Base-by-base conservation (phyloP, 2,888 invertebrate species). In the Gnatocerus cornutus region DNA sequence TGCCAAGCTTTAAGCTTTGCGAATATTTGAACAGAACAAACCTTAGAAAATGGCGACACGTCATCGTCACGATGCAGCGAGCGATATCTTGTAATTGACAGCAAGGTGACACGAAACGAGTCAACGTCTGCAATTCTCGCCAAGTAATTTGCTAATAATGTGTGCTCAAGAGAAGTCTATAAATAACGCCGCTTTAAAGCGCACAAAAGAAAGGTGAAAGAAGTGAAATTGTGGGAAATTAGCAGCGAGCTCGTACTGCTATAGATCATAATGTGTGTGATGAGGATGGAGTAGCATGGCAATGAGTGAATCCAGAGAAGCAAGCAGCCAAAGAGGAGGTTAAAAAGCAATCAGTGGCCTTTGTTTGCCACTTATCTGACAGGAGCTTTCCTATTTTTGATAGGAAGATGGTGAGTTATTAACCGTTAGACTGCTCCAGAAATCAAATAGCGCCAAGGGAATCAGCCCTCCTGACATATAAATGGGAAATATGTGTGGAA, bases 351-450 rank as follows among this genome's bases (percentile, higher is more conserved):
- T 74, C 74, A 71, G 66, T 46, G 65, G 65, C 72, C 67, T 73
- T 74, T 74, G 71, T 73, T 74, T 72, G 73, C 72, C 72, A 72
- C 73, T 74, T 74, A 73, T 73, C 73, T 71, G 71, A 68, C 69
- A 69, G 70, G 58, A 65, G 68, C 63, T 69, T 68, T 71, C 65
- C 68, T 68, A 56, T 71, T 68, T 65, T 71, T 61, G 59, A 53
- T 63, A 55, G 53, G 46, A 48, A 33, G 55, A 55, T 50, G 55
- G 68, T 68, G 68, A 68, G 68, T 68, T 68, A 68, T 68, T 68
- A 68, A 55, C 63, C 30, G 68, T 43, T 62, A 53, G 68, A 68
- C 56, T 48, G 39, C 43, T 46, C 63, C 62, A 63, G 68, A 63
- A 68, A 67, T 68, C 68, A 63, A 68, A 68, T 63, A 68, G 39